These are phyloP conservation scores for Achatina immaculata DNA, from an alignment of 1,140 invertebrate genomes.

Conservation along the genomic window DNA sequence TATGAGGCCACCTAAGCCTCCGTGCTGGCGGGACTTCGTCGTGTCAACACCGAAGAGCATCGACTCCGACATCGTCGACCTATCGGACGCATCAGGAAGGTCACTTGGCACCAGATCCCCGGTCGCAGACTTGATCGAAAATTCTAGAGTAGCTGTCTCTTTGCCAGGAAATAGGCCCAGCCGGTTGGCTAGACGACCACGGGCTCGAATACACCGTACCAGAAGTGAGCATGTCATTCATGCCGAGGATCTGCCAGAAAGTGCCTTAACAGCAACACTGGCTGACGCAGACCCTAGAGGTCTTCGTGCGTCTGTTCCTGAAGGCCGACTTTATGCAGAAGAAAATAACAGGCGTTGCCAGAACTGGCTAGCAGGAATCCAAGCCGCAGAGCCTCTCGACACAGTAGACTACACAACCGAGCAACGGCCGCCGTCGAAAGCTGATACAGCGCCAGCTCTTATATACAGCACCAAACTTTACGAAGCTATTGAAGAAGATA, in stretches of 20 bases:
- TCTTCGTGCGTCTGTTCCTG: conserved; percentile 48
- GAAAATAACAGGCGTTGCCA: conserved; percentile 65
- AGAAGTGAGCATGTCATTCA: conserved; percentile 64
- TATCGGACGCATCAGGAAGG: background rate
- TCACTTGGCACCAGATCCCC: conserved; percentile 20
- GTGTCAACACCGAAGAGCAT: conserved; percentile 21
- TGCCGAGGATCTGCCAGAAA: conserved; percentile 58
- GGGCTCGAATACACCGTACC: conserved; percentile 64
- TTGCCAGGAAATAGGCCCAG: conserved; percentile 35
- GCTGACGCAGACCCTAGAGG: conserved; percentile 61
- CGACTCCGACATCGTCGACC: background rate
- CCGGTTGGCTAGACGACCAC: conserved; percentile 52
- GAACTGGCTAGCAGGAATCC: conserved; percentile 63
- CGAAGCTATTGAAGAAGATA: background rate
- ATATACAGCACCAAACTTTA: background rate
- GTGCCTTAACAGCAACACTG: conserved; percentile 54
- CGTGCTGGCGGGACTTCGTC: conserved; percentile 55
- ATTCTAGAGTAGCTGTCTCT: background rate
- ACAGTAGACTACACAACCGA: conserved; percentile 43
- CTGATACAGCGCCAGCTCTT: background rate
- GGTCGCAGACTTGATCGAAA: background rate
- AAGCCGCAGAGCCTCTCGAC: conserved; percentile 60
- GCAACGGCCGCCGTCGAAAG: conserved; percentile 12
- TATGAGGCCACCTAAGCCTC: conserved; percentile 51
- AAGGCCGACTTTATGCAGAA: conserved; percentile 56